Percentiles rank a stretch among this genome's conserved stretches.
Evolutionary conservation across 2,113 vertebrate species (phyloP).

Genomic region (Sporophila hypoxantha): DNA sequence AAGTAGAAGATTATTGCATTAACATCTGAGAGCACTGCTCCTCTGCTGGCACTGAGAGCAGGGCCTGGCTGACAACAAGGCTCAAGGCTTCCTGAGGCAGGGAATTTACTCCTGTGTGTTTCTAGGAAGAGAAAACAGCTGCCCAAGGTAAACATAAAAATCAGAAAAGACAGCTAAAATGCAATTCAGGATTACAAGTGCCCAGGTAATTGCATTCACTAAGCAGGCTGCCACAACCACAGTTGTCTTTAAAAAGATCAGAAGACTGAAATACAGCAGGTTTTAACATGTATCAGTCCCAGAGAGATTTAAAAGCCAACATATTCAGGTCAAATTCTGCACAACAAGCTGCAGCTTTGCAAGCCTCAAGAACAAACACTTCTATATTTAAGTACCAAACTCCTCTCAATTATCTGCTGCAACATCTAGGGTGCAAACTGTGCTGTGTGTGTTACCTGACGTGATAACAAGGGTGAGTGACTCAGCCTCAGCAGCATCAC

Average conservation of each 20-base stretch:
- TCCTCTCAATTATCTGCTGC: not conserved
- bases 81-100: not conserved
- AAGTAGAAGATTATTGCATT: not conserved
- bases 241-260: not conserved
- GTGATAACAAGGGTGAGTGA: not conserved
- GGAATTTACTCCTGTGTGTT: not conserved
- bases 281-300: not conserved
- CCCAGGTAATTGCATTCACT: not conserved
- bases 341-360: not conserved
- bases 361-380: constrained; percentile 25
- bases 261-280: not conserved
- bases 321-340: constrained; percentile 15
- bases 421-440: not conserved
- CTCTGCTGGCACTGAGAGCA: not conserved
- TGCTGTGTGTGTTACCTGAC: not conserved
- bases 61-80: not conserved
- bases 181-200: not conserved
- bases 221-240: not conserved
- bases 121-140: not conserved
- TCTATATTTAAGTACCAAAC: constrained; percentile 48
- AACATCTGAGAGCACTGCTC: not conserved
- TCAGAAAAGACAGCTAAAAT: not conserved
- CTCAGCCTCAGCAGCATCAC: not conserved
- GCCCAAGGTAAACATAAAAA: not conserved
- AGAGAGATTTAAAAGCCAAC: constrained; percentile 18